These are phyloP conservation scores for Harpagus bidentatus DNA, from an alignment of 2,113 vertebrate species.

Conservation along the genomic window DNA sequence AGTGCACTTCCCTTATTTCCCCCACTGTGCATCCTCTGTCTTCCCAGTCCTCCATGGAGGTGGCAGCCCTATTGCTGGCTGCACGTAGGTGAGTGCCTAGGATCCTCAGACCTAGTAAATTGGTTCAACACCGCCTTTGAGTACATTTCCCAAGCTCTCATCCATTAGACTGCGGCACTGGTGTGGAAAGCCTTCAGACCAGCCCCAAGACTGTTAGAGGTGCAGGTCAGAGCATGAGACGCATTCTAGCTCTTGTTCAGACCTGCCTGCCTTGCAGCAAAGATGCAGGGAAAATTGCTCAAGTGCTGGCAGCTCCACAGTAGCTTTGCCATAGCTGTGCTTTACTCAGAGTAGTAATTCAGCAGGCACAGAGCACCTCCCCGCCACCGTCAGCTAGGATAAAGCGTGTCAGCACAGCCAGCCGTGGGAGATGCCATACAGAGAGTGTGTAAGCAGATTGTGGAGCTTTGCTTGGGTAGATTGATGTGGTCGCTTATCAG, in stretches of 20 bases:
- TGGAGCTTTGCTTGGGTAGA: not conserved
- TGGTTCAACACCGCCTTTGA: rapidly evolving
- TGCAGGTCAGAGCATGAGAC: not conserved
- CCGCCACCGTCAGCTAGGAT: not conserved
- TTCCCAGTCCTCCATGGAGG: not conserved
- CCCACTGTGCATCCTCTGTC: rapidly evolving
- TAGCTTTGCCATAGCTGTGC: not conserved
- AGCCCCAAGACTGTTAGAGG: not conserved
- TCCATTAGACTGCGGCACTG: not conserved
- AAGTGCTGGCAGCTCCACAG: not conserved
- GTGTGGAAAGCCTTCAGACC: not conserved
- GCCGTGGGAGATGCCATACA: rapidly evolving
- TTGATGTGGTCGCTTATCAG: not conserved
- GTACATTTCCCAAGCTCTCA: not conserved
- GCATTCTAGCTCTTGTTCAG: not conserved
- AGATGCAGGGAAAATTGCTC: not conserved
- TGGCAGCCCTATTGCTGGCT: not conserved
- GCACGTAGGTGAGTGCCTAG: not conserved
- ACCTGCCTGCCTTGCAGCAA: not conserved
- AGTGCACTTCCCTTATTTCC: not conserved
- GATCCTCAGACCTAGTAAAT: not conserved
- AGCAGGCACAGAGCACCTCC: not conserved
- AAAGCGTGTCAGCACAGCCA: not conserved
- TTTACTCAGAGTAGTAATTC: not conserved
- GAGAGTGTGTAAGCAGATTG: rapidly evolving